Evolutionary conservation across 2,113 vertebrate genomes (phyloP).

Genomic region (Gobio gobio): DNA sequence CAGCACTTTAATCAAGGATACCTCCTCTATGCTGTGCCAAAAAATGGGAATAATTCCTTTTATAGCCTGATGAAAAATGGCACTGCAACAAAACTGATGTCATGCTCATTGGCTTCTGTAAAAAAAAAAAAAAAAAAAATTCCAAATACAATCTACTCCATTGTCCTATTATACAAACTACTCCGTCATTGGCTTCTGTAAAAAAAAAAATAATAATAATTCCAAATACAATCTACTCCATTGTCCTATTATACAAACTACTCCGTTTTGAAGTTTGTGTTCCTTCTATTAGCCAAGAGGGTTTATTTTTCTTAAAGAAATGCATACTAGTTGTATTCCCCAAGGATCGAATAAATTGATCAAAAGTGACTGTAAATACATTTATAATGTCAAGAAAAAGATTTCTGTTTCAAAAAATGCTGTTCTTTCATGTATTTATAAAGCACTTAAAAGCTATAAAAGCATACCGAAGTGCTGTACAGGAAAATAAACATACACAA

Average conservation of each 20-base stretch:
- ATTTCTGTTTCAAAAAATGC: not conserved
- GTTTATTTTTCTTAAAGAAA: not conserved
- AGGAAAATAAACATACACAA: no score
- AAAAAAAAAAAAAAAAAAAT: not conserved
- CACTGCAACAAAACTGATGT: not conserved
- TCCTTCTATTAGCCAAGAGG: not conserved
- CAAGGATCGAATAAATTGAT: not conserved
- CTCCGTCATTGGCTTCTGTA: not conserved
- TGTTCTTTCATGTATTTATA: not conserved
- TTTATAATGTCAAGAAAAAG: not conserved
- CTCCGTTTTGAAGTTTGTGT: not conserved
- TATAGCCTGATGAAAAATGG: not conserved
- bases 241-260: no score
- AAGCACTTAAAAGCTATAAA: no score
- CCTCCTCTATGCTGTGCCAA: not conserved
- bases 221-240: no score
- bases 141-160: no score
- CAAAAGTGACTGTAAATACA: not conserved
- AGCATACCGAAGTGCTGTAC: no score
- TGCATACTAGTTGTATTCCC: not conserved
- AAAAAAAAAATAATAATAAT: not conserved
- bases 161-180: no score
- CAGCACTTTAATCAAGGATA: not conserved
- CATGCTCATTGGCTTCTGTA: not conserved
- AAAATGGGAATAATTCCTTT: not conserved